Conservation (phyloP, 2,113 vertebrate species). For the Ailuropoda melanoleuca region DNA sequence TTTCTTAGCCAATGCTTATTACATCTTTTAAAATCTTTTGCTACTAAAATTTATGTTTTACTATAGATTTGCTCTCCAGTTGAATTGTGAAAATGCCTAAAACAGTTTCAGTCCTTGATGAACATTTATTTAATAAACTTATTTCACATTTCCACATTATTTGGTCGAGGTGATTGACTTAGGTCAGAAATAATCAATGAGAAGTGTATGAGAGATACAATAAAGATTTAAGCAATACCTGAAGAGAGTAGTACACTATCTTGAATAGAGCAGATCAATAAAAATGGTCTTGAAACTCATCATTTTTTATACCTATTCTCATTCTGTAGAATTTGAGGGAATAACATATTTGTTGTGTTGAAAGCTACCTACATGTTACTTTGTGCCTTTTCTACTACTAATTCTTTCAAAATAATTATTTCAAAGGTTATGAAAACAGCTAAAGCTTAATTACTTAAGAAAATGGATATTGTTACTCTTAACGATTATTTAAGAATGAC, state of each 20-base stretch:
- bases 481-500: conserved; percentile 2
- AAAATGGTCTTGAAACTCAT: not conserved
- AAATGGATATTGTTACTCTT: not conserved
- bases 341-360: not conserved
- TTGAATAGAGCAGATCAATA: conserved; percentile 1
- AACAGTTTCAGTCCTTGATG: not conserved
- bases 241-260: not conserved
- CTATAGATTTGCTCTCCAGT: not conserved
- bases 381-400: not conserved
- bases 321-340: not conserved
- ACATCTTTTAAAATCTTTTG: not conserved
- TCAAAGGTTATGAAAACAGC: not conserved
- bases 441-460: conserved; percentile 27
- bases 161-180: conserved; percentile 49
- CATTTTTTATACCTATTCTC: not conserved
- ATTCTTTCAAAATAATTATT: not conserved
- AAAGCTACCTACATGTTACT: conserved; percentile 13
- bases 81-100: not conserved
- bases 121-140: conserved; percentile 28
- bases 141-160: conserved; percentile 5
- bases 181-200: conserved; percentile 27
- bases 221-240: not conserved
- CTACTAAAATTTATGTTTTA: not conserved
- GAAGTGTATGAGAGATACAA: not conserved
- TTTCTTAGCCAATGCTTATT: conserved; percentile 5